Conservation (phyloP, 2,888 invertebrate species). For the Coleophora deauratella region DNA sequence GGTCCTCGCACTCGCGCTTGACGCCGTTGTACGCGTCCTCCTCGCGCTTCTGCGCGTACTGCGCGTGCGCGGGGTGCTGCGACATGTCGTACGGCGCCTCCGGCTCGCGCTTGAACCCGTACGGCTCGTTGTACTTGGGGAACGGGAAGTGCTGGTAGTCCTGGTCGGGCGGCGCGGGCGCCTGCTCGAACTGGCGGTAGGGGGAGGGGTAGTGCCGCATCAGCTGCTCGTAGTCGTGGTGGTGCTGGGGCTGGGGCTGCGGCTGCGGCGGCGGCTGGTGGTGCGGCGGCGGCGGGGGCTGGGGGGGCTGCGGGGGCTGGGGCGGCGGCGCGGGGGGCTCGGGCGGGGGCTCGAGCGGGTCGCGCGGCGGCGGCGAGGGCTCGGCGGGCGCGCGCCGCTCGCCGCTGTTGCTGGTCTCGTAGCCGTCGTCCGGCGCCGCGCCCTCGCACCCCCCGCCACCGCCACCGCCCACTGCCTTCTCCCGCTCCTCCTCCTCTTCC, state of each 20-base stretch:
- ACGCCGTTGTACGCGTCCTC: conserved; percentile 60
- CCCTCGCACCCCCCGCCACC: conserved; percentile 38
- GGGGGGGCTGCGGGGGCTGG: conserved; percentile 30
- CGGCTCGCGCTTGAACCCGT: conserved; percentile 55
- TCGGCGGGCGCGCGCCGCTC: conserved; percentile 59
- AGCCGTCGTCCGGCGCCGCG: conserved; percentile 89
- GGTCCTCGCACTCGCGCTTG: conserved; percentile 81
- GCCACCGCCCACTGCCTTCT: conserved; percentile 62
- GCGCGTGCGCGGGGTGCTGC: conserved; percentile 40
- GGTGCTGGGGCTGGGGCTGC: conserved; percentile 24
- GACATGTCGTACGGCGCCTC: conserved; percentile 66
- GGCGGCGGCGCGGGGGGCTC: conserved; percentile 38
- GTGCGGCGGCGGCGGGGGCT: conserved; percentile 22
- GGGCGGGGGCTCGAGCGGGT: conserved; percentile 9
- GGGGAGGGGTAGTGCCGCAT: conserved; percentile 29
- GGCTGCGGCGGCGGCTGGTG: conserved; percentile 5
- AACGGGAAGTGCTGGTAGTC: conserved; percentile 61
- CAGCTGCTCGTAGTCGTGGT: conserved; percentile 30
- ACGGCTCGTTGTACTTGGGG: conserved; percentile 56
- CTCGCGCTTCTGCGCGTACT: conserved; percentile 40
- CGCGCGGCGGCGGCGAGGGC: conserved; percentile 29
- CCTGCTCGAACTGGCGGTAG: conserved; percentile 37
- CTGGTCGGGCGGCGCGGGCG: conserved; percentile 23
- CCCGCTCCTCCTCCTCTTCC: conserved; percentile 44
- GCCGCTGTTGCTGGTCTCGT: conserved; percentile 87